phyloP scores from a whole-genome alignment of 2,113 vertebrate species.

The Panthera leo region DNA sequence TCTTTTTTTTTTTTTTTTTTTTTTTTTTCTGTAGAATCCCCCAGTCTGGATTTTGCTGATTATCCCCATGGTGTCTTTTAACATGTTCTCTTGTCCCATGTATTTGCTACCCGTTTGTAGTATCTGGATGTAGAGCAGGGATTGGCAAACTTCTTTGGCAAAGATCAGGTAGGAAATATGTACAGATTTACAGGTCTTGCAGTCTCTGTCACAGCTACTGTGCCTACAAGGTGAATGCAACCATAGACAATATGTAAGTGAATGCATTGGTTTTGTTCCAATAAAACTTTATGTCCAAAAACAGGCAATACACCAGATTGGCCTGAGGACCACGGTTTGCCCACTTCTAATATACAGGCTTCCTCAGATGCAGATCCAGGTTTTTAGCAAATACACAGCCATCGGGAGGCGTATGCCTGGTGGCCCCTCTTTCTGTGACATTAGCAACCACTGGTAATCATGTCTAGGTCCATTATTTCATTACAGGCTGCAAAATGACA shows the following conservation, averaged over 20 bases:
- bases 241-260: background rate
- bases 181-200: background rate
- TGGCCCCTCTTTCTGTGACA: background rate
- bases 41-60: background rate
- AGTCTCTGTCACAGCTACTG: background rate
- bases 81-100: background rate
- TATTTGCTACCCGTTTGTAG: background rate
- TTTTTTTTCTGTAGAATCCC: background rate
- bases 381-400: background rate
- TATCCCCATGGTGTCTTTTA: background rate
- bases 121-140: background rate
- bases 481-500: background rate
- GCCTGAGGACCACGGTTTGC: background rate
- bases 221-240: background rate
- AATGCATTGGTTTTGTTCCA: background rate
- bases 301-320: background rate
- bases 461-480: background rate
- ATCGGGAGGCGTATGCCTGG: background rate
- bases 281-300: background rate
- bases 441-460: background rate
- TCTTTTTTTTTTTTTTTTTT: slow-evolving; percentile 34
- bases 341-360: background rate
- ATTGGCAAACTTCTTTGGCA: background rate
- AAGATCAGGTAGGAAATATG: background rate
- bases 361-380: background rate